Evolutionary conservation across 2,113 vertebrate species (phyloP).

Genomic region (Pterocles orientalis): DNA sequence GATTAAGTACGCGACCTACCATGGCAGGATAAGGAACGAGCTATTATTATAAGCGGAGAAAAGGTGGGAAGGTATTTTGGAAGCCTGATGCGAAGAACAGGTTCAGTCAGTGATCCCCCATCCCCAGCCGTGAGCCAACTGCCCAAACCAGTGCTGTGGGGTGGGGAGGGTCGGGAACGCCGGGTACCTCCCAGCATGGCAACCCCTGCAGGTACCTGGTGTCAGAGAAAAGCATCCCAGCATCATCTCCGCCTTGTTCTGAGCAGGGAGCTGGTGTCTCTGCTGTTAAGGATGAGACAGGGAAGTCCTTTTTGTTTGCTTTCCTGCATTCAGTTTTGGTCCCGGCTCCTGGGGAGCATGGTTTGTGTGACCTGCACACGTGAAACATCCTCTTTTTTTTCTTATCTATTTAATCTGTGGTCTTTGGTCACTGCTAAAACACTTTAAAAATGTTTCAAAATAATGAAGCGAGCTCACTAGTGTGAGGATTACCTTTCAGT

Average conservation of each 20-base stretch:
- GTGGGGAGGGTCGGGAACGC: accelerated
- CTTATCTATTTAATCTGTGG: not conserved
- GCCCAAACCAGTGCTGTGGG: not conserved
- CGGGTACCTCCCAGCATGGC: not conserved
- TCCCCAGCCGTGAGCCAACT: not conserved
- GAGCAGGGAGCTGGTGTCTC: not conserved
- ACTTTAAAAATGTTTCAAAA: not conserved
- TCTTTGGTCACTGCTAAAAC: not conserved
- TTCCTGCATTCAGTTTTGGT: not conserved
- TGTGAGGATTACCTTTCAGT: not conserved
- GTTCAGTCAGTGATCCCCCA: not conserved
- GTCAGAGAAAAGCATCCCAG: not conserved
- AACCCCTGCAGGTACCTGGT: not conserved
- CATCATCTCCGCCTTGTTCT: not conserved
- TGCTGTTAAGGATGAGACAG: not conserved
- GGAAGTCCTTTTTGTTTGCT: not conserved
- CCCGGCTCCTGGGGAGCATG: not conserved
- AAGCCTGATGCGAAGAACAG: not conserved
- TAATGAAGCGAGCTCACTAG: not conserved
- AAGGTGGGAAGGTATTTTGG: not conserved
- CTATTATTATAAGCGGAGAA: not conserved
- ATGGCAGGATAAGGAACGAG: not conserved
- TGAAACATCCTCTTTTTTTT: not conserved
- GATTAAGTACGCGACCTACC: not conserved
- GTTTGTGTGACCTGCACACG: accelerated